Conservation (phyloP, 2,113 vertebrate genomes). For the Spermophilus dauricus region DNA sequence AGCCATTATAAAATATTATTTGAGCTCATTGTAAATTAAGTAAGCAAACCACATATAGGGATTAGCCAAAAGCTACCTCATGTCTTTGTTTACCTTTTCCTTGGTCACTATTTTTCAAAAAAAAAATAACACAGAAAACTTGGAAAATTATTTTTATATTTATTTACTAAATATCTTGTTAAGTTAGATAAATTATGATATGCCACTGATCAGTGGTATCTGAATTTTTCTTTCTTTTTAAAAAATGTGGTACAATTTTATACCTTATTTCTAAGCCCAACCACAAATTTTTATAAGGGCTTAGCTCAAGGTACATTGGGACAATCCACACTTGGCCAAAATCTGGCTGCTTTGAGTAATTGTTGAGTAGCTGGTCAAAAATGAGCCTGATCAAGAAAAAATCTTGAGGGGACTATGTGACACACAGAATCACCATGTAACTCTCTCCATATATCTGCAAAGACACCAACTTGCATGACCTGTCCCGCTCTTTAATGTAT, state of each 20-base stretch:
- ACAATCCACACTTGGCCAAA: background rate
- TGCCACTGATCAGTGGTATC: background rate
- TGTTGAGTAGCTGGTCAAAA: background rate
- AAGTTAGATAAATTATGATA: background rate
- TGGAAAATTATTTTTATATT: background rate
- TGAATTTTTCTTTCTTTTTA: background rate
- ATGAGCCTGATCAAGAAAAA: background rate
- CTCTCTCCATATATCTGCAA: background rate
- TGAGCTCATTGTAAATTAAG: slow-evolving; percentile 10
- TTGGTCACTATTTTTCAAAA: background rate
- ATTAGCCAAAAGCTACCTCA: background rate
- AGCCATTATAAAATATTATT: slow-evolving; percentile 41
- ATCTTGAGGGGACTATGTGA: background rate
- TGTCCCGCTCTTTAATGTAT: background rate
- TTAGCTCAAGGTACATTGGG: background rate
- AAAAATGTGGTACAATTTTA: background rate
- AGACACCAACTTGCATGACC: background rate
- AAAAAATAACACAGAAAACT: background rate
- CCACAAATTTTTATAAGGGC: background rate
- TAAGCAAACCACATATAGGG: slow-evolving; percentile 27
- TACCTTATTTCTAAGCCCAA: background rate
- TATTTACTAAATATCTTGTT: slow-evolving; percentile 14
- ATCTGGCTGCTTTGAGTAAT: background rate
- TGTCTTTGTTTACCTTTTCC: background rate
- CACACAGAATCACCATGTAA: background rate